Evolutionary conservation across 2,113 vertebrate genomes (phyloP).

Genomic region (Tragulus kanchil): DNA sequence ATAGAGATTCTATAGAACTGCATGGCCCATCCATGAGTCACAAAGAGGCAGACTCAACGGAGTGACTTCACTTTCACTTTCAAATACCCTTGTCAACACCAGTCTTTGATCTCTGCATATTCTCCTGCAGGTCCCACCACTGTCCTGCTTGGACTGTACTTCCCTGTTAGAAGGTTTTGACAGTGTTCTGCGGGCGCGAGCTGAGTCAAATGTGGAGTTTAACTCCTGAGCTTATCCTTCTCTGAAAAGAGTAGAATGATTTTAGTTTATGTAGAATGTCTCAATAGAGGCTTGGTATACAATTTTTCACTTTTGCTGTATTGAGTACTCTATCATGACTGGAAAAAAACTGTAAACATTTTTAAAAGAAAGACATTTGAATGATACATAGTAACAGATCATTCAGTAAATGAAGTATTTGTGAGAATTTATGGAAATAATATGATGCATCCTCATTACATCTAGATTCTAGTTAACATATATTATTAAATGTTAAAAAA

Average conservation of each 20-base stretch:
- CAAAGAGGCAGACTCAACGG: too few species aligned
- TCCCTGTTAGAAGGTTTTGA: not conserved
- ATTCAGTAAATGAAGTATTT: not conserved
- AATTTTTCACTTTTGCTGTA: not conserved
- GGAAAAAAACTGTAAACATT: not conserved
- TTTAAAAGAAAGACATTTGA: not conserved
- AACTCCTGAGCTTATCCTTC: not conserved
- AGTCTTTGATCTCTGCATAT: not conserved
- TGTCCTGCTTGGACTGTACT: not conserved
- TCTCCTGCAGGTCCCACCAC: not conserved
- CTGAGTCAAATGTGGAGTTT: not conserved
- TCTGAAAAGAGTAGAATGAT: not conserved
- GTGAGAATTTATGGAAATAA: not conserved
- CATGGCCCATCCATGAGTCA: too few species aligned
- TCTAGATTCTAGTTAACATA: not conserved
- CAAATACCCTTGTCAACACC: not conserved
- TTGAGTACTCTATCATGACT: not conserved
- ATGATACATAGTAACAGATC: not conserved
- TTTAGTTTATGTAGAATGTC: not conserved
- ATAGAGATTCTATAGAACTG: too few species aligned
- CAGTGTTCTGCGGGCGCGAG: not conserved
- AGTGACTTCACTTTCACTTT: too few species aligned
- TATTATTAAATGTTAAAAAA: not conserved
- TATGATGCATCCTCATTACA: not conserved
- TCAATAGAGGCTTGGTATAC: not conserved